Evolutionary conservation across 2,888 invertebrate genomes (phyloP).

Genomic region (Micropterix aruncella): DNA sequence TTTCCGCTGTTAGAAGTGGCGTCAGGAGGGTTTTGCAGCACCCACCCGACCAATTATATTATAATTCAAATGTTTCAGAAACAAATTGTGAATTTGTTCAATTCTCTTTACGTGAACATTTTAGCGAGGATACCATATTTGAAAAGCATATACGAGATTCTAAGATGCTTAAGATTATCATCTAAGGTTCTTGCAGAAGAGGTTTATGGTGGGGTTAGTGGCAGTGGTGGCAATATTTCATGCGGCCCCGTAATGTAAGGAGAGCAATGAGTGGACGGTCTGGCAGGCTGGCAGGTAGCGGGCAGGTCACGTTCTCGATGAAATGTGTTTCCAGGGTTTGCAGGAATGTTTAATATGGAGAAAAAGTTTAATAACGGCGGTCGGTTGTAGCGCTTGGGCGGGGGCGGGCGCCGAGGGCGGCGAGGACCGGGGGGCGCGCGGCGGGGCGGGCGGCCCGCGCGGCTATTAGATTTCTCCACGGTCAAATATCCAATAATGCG

Average conservation of each 20-base stretch:
- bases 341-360: conserved; percentile 46
- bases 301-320: conserved; percentile 16
- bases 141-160: too few species aligned
- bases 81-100: too few species aligned
- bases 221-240: too few species aligned
- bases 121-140: too few species aligned
- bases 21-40: too few species aligned
- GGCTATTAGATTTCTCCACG: conserved; percentile 13
- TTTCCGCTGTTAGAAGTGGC: too few species aligned
- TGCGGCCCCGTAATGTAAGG: conserved; percentile 6
- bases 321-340: conserved; percentile 37
- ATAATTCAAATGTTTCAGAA: too few species aligned
- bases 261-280: conserved; percentile 1
- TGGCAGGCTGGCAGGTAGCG: conserved; percentile 1
- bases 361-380: conserved; percentile 39
- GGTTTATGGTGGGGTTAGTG: too few species aligned
- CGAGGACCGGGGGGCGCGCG: conserved; percentile 13
- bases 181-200: too few species aligned
- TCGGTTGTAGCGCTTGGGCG: neutral
- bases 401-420: conserved; percentile 18
- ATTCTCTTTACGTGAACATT: too few species aligned
- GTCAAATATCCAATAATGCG: conserved; percentile 14
- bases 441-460: conserved; percentile 7
- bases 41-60: too few species aligned
- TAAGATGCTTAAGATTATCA: too few species aligned